These are phyloP conservation scores for Myotis myotis DNA, from an alignment of 2,797 vertebrate genomes.

Conservation along the genomic window DNA sequence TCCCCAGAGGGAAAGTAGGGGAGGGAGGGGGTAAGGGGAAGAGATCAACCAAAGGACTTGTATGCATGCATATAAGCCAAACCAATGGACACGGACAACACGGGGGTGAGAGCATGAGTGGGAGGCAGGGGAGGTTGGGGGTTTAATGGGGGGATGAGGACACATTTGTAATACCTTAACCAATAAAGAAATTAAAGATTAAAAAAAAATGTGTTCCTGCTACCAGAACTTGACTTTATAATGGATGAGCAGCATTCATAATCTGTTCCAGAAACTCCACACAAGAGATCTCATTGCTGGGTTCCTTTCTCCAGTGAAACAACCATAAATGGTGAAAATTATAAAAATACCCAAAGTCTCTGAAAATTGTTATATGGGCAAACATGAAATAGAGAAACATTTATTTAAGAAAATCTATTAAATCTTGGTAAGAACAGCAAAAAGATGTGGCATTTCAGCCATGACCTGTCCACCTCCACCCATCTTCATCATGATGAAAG, in stretches of 20 bases:
- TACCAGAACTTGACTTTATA: neutral
- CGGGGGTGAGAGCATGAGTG: too few species aligned
- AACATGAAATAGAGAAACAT: neutral
- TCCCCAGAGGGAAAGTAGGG: too few species aligned
- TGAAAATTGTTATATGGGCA: neutral
- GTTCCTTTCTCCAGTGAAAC: neutral
- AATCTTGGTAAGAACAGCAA: neutral
- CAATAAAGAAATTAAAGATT: too few species aligned
- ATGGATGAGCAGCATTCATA: neutral
- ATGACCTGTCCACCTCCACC: rapidly evolving
- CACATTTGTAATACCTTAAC: too few species aligned
- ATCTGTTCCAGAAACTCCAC: neutral
- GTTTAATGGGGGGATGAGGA: too few species aligned
- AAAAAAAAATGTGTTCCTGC: neutral
- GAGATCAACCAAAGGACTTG: too few species aligned
- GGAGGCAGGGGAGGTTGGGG: too few species aligned
- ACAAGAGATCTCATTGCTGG: neutral
- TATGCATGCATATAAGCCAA: too few species aligned
- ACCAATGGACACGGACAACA: too few species aligned
- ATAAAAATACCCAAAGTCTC: neutral
- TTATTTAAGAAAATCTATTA: neutral
- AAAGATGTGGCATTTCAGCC: neutral
- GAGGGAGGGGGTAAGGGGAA: too few species aligned
- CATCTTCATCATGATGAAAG: neutral
- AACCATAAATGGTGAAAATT: neutral